These are phyloP conservation scores for Trachelus stipa DNA, from an alignment of 2,888 invertebrate species.

Conservation along the genomic window DNA sequence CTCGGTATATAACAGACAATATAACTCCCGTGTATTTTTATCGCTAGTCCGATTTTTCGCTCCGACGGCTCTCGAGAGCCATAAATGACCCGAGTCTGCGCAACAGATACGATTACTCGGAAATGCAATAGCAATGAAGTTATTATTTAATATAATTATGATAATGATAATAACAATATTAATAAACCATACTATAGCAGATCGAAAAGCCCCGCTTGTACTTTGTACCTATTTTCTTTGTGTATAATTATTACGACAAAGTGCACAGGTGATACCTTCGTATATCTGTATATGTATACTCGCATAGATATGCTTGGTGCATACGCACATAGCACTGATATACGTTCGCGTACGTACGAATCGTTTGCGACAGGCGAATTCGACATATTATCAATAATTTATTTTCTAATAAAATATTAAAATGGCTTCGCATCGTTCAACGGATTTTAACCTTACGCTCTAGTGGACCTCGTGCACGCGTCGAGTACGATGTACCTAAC, in stretches of 20 bases:
- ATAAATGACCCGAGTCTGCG: background rate
- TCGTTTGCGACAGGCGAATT: background rate
- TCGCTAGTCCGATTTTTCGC: background rate
- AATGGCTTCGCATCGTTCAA: conserved; percentile 18
- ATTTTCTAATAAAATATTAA: conserved; percentile 26
- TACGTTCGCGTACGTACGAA: background rate
- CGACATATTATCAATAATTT: background rate
- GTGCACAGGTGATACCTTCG: background rate
- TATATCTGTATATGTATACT: background rate
- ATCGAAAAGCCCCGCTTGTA: background rate
- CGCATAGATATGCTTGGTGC: background rate
- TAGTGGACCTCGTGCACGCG: conserved; percentile 27
- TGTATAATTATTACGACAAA: background rate
- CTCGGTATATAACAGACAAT: background rate
- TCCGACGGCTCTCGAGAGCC: background rate
- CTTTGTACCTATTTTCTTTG: background rate
- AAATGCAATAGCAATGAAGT: background rate
- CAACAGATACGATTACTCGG: background rate
- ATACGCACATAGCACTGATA: background rate
- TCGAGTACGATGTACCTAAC: conserved; percentile 9
- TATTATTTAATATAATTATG: background rate
- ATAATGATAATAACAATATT: background rate
- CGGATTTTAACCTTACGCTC: conserved; percentile 16
- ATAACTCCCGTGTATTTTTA: background rate
- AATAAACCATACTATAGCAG: background rate